Percentiles rank a stretch among this genome's conserved stretches.
These are phyloP conservation scores for Drosophila atripex DNA, from an alignment of 2,888 invertebrate genomes.

Conservation along the genomic window DNA sequence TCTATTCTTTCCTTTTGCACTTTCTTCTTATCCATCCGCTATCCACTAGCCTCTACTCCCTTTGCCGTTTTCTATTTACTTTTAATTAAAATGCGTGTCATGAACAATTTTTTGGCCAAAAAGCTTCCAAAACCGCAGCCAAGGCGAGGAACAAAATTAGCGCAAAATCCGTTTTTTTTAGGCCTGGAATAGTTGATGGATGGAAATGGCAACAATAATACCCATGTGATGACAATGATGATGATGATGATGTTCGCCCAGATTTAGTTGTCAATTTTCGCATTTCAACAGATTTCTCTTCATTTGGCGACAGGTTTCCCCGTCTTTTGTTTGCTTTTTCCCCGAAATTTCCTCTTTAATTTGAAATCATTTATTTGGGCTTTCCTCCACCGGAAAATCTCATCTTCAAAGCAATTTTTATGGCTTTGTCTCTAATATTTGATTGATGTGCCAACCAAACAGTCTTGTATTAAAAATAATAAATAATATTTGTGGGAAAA, in stretches of 20 bases:
- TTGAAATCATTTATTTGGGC: constrained; percentile 28
- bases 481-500: not conserved
- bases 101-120: constrained; percentile 51
- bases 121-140: constrained; percentile 49
- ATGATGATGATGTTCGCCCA: constrained; percentile 29
- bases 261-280: constrained; percentile 43
- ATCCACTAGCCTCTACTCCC: constrained; percentile 32
- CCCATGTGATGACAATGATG: constrained; percentile 21
- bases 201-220: constrained; percentile 13
- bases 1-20: constrained; percentile 2
- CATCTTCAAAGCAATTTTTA: constrained; percentile 27
- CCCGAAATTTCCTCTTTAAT: constrained; percentile 22
- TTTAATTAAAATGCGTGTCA: constrained; percentile 79
- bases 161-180: constrained; percentile 60
- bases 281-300: constrained; percentile 43
- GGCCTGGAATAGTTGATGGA: constrained; percentile 65
- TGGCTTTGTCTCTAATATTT: constrained; percentile 32
- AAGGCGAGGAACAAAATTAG: constrained; percentile 39
- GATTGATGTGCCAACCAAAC: constrained; percentile 16
- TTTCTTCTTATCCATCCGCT: not conserved
- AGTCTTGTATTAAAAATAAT: constrained; percentile 2
- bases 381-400: constrained; percentile 8
- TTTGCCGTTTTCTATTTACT: constrained; percentile 61
- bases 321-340: constrained; percentile 3
- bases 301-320: constrained; percentile 29